phyloP scores from a whole-genome alignment of 2,888 invertebrate genomes.

The Phengaris alcon region DNA sequence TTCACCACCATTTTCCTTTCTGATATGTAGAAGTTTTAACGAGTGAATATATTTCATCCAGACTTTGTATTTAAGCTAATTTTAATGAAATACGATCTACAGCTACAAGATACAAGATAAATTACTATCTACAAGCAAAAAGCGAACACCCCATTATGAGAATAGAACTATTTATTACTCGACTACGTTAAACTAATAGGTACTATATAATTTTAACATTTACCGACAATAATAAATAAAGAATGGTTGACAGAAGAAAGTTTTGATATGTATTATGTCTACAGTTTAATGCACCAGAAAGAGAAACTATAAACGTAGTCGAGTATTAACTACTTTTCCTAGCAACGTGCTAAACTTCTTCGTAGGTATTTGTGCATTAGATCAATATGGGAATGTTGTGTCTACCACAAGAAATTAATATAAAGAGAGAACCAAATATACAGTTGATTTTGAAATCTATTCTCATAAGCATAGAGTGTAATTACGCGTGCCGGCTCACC shows the following conservation, averaged over 20 bases:
- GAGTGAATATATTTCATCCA: not conserved
- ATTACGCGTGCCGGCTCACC: conserved; percentile 79
- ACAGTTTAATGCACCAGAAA: not conserved
- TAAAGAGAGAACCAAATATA: not conserved
- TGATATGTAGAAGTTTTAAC: not conserved
- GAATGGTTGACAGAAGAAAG: conserved; percentile 1
- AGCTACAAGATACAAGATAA: not conserved
- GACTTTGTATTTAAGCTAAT: not conserved
- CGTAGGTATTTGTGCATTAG: not conserved
- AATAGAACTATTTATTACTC: conserved; percentile 42
- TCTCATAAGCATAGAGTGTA: conserved; percentile 47
- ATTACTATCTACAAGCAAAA: conserved; percentile 31
- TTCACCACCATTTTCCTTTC: too few relatives aligned
- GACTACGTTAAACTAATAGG: conserved; percentile 21
- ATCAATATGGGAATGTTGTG: not conserved
- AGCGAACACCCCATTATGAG: conserved; percentile 41
- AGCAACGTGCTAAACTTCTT: not conserved
- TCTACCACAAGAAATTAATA: not conserved
- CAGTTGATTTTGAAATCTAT: conserved; percentile 43
- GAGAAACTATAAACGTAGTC: not conserved
- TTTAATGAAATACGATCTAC: not conserved
- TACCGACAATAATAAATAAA: not conserved
- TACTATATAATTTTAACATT: not conserved
- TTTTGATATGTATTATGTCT: not conserved
- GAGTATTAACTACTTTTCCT: not conserved